Evolutionary conservation across 2,113 vertebrate genomes (phyloP).

Genomic region (Megaceryle maxima): DNA sequence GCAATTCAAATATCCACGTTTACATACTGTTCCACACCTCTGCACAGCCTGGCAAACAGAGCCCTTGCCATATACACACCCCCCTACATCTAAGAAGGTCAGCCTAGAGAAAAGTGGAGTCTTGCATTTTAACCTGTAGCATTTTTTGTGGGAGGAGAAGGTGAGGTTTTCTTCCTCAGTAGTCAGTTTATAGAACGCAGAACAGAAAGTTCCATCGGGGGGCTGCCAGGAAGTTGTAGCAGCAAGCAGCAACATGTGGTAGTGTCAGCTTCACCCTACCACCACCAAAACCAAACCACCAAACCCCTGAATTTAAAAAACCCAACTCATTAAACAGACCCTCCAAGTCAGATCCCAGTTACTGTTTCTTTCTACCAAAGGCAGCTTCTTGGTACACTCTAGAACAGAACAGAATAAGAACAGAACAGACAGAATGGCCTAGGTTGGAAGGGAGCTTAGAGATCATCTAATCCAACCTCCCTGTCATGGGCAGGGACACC

Average conservation of each 20-base stretch:
- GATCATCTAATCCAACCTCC: too few species aligned
- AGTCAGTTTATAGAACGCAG: background rate
- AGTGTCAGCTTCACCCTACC: background rate
- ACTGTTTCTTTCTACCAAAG: background rate
- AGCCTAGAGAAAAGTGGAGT: rapidly evolving
- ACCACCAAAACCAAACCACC: too few species aligned
- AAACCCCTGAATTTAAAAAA: background rate
- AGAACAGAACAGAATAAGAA: too few species aligned
- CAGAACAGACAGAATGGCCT: too few species aligned
- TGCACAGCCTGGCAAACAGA: background rate
- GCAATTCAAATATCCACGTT: rapidly evolving
- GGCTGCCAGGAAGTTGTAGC: background rate
- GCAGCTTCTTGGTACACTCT: background rate
- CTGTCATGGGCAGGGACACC: too few species aligned
- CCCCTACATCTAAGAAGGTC: background rate
- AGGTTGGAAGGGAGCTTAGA: too few species aligned
- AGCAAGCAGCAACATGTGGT: background rate
- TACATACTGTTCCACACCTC: background rate
- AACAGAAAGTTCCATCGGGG: background rate
- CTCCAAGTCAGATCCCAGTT: background rate
- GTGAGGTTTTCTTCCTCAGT: background rate
- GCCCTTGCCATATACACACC: rapidly evolving
- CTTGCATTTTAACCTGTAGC: background rate
- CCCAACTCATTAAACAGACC: background rate
- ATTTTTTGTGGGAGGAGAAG: background rate